Conservation (phyloP, 2,888 invertebrate species). For the Tenthredo amoena region DNA sequence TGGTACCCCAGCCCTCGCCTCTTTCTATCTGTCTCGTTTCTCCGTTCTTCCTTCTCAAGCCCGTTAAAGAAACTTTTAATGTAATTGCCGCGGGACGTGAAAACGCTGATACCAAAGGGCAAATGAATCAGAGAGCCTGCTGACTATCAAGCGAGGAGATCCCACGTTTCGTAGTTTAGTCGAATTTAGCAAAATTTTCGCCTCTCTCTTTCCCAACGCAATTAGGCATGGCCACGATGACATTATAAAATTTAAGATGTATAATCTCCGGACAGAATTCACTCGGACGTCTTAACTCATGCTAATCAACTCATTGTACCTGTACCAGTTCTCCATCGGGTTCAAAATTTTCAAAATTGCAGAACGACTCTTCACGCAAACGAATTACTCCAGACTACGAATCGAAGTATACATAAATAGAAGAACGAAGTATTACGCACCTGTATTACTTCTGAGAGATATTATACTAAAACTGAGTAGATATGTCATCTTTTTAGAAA, state of each 20-base stretch:
- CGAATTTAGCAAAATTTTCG: constrained; percentile 37
- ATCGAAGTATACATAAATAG: not conserved
- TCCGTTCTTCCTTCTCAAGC: constrained; percentile 52
- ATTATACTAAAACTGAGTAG: not conserved
- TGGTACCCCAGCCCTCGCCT: constrained; percentile 26
- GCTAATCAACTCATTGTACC: not conserved
- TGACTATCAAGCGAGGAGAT: constrained; percentile 48
- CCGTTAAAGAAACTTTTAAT: constrained; percentile 71
- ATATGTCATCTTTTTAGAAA: not conserved
- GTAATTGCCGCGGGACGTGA: constrained; percentile 70
- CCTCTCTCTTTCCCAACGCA: constrained; percentile 20
- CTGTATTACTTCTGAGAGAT: not conserved
- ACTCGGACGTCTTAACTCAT: not conserved
- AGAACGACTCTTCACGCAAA: not conserved
- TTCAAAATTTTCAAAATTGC: not conserved
- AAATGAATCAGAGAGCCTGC: constrained; percentile 50
- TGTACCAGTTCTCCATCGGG: not conserved
- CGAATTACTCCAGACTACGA: not conserved
- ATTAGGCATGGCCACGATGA: constrained; percentile 1
- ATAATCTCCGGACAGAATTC: not conserved
- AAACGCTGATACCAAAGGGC: constrained; percentile 67
- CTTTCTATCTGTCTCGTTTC: constrained; percentile 21
- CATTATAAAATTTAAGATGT: not conserved
- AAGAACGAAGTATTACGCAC: not conserved
- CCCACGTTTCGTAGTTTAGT: constrained; percentile 44